Evolutionary conservation across 2,888 invertebrate genomes (phyloP).

Genomic region (Caenorhabditis sp.): DNA sequence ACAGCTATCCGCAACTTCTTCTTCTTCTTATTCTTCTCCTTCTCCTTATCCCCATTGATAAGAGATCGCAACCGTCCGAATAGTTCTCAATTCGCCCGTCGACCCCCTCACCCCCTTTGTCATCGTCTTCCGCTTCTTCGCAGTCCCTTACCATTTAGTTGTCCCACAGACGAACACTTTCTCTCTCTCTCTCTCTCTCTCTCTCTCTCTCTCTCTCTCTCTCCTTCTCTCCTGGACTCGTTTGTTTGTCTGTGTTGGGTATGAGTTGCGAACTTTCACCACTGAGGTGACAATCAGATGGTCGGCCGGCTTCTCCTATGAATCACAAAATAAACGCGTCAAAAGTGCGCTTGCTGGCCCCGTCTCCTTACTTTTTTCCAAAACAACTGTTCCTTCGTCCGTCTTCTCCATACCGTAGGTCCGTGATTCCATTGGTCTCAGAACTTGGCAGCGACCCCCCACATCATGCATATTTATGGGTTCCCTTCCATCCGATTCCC

Average conservation of each 20-base stretch:
- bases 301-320: constrained; percentile 11
- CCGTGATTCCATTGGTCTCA: neutral
- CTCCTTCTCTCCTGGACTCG: no score
- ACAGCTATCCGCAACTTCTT: neutral
- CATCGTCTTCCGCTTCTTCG: neutral
- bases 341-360: constrained; percentile 14
- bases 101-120: neutral
- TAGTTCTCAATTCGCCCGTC: constrained; percentile 14
- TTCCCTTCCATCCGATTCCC: no score
- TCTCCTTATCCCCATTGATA: constrained; percentile 11
- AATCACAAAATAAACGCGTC: constrained; percentile 37
- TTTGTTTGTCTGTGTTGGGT: neutral
- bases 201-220: no score
- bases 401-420: constrained; percentile 1
- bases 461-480: constrained; percentile 14
- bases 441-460: neutral
- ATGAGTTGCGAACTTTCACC: neutral
- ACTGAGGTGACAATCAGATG: constrained; percentile 17
- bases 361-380: constrained; percentile 5
- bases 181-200: no score
- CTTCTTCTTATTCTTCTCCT: neutral
- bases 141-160: neutral
- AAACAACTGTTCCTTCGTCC: constrained; percentile 11
- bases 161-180: constrained; percentile 5
- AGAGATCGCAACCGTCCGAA: constrained; percentile 42